Percentiles rank a stretch among this genome's conserved stretches.
Conservation (phyloP, 2,113 vertebrate species). For the Siniperca chuatsi region DNA sequence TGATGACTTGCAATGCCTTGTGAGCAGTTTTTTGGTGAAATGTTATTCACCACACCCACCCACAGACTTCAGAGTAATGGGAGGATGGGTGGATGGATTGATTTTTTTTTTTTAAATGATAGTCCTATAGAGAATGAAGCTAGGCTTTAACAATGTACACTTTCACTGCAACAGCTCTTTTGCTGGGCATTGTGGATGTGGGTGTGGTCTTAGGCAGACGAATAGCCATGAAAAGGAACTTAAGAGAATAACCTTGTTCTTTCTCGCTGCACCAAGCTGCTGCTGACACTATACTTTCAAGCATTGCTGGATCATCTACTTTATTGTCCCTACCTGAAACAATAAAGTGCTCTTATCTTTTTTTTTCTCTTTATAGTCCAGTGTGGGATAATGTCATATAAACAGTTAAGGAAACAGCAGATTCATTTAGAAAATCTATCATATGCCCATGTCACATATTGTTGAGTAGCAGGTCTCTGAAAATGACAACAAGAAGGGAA, state of each 20-base stretch:
- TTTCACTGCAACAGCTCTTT: constrained; percentile 25
- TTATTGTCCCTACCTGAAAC: constrained; percentile 56
- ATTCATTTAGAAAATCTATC: constrained; percentile 29
- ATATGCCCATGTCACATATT: not conserved
- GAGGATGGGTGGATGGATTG: constrained; percentile 6
- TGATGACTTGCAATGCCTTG: constrained; percentile 6
- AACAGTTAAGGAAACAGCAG: constrained; percentile 12
- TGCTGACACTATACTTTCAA: constrained; percentile 65
- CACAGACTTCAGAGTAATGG: constrained; percentile 16
- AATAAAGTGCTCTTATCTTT: constrained; percentile 24
- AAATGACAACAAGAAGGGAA: too few species aligned
- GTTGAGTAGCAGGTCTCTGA: not conserved
- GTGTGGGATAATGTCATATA: constrained; percentile 12
- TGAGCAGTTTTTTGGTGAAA: constrained; percentile 24
- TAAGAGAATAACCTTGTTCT: constrained; percentile 53
- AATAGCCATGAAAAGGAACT: constrained; percentile 45
- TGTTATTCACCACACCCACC: constrained; percentile 36
- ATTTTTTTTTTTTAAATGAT: constrained; percentile 26
- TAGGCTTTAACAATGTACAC: constrained; percentile 30
- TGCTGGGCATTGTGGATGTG: constrained; percentile 12
- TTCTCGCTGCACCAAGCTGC: constrained; percentile 49
- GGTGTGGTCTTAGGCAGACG: constrained; percentile 43
- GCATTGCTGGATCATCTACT: constrained; percentile 63
- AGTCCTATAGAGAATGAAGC: constrained; percentile 13
- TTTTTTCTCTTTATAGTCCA: constrained; percentile 14